Percentiles rank a stretch among this genome's conserved stretches.
These are phyloP conservation scores for Drosophila dives DNA, from an alignment of 2,888 invertebrate genomes.

Conservation along the genomic window DNA sequence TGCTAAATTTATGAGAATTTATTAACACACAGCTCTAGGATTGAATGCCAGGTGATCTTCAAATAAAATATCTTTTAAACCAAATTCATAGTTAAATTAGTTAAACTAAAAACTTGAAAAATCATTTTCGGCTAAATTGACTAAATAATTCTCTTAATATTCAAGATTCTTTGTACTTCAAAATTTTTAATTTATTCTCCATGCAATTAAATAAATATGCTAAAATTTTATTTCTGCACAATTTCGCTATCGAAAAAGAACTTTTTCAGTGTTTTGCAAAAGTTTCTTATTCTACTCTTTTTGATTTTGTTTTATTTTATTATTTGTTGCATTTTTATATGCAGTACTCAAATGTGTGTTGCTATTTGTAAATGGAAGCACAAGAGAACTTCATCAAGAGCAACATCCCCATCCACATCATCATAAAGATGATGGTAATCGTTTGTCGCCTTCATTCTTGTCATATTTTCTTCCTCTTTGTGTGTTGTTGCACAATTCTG, in stretches of 20 bases:
- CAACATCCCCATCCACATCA: conserved; percentile 11
- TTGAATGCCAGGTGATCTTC: background rate
- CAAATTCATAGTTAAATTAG: background rate
- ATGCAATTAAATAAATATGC: background rate
- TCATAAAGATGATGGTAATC: conserved; percentile 31
- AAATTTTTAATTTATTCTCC: background rate
- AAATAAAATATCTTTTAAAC: background rate
- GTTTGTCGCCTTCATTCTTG: conserved; percentile 28
- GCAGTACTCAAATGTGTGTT: conserved; percentile 16
- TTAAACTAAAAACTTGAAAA: background rate
- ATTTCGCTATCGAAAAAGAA: background rate
- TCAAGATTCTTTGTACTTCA: background rate
- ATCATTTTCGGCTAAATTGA: background rate
- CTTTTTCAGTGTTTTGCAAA: background rate
- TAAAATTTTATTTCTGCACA: no score
- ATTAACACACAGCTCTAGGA: no score
- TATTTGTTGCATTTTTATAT: background rate
- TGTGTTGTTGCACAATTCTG: conserved; percentile 37
- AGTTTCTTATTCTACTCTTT: background rate
- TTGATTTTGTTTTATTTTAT: background rate
- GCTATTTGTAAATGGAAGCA: conserved; percentile 13
- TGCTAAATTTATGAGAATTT: background rate
- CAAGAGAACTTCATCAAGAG: conserved; percentile 39
- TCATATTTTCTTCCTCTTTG: background rate
- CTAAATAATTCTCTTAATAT: background rate